Evolutionary conservation across 1,140 invertebrate genomes (phyloP), one percentile per base, ranked within the genome.

Genomic region (Sitobion miscanthi): DNA sequence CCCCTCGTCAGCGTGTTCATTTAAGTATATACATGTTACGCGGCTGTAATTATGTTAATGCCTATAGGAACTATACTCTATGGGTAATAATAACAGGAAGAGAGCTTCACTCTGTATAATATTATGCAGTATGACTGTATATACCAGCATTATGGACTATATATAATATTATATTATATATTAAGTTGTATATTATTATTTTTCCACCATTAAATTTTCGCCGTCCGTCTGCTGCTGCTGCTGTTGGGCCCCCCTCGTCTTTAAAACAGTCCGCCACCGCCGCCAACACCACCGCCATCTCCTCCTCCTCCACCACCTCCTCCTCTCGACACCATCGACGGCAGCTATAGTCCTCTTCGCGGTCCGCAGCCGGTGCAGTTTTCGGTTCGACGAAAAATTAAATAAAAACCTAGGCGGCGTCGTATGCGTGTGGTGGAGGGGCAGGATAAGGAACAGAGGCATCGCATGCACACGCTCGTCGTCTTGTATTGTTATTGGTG

Each of bases 171-270:
- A 47, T 47, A 47, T 9, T 25, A 23, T 14, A 14, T 69, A n/a
- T 6, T 38, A 17, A 54, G 52, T 23, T 54, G 52, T 23, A 54
- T 77, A 35, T n/a, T 77, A 77, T 77, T 77, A 77, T 77, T 77
- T 77, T 77, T 77, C 62, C n/a, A 35, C 62, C 62, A 77, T 77
- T 77, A n/a, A n/a, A 77, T 77, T 77, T 69, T 77, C 62, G 62
- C 30, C 14, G 30, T 69, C 62, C 62, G 62, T 77, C 62, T n/a
- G 62, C 30, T n/a, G 30, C 30, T 20, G 30, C 30, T n/a, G 62
- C 9, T 54, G 52, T 2, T 20, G 62, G 0, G 45, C 2, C 42
- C 62, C 30, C 11, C 30, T 35, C 62, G 11, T 14, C 30, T 14
- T 17, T 77, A 17, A n/a, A 77, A 35, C 62, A n/a, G 62, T n/a